Conservation (phyloP, 2,888 invertebrate species). For the Nephrocerus scutellatus region DNA sequence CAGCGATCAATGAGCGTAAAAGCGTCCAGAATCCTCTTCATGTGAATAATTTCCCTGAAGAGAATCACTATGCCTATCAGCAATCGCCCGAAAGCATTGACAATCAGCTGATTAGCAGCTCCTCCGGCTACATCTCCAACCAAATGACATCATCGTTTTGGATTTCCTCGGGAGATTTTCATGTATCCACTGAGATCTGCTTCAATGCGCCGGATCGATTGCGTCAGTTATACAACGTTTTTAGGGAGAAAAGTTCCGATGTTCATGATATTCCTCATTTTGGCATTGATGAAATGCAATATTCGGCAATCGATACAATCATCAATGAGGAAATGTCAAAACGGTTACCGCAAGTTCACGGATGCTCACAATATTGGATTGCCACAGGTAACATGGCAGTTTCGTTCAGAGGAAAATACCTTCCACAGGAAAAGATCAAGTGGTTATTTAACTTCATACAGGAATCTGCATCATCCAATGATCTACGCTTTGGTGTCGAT, state of each 20-base stretch:
- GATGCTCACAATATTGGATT: constrained; percentile 19
- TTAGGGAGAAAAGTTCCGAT: constrained; percentile 15
- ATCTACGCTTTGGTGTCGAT: constrained; percentile 18
- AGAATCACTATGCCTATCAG: too few relatives aligned
- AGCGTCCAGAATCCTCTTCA: too few relatives aligned
- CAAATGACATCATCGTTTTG: constrained; percentile 19
- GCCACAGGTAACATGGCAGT: constrained; percentile 15
- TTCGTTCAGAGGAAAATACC: constrained; percentile 18
- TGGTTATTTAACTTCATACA: constrained; percentile 14
- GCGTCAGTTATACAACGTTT: constrained; percentile 15
- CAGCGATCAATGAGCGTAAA: too few relatives aligned
- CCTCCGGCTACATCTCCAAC: too few relatives aligned
- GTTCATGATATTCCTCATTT: constrained; percentile 6
- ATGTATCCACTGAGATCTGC: constrained; percentile 11
- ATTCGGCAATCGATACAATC: constrained; percentile 6
- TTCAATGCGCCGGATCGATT: constrained; percentile 14
- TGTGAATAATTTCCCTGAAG: too few relatives aligned
- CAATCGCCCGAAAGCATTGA: too few relatives aligned
- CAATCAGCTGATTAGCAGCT: too few relatives aligned
- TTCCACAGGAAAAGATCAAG: constrained; percentile 9
- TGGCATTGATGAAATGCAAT: constrained; percentile 18
- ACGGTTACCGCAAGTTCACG: constrained; percentile 9
- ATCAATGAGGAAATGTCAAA: constrained; percentile 8
- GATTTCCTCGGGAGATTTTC: constrained; percentile 14
- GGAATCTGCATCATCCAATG: constrained; percentile 2